phyloP scores from a whole-genome alignment of 1,140 invertebrate species.

The Gonatopus flavifemur region DNA sequence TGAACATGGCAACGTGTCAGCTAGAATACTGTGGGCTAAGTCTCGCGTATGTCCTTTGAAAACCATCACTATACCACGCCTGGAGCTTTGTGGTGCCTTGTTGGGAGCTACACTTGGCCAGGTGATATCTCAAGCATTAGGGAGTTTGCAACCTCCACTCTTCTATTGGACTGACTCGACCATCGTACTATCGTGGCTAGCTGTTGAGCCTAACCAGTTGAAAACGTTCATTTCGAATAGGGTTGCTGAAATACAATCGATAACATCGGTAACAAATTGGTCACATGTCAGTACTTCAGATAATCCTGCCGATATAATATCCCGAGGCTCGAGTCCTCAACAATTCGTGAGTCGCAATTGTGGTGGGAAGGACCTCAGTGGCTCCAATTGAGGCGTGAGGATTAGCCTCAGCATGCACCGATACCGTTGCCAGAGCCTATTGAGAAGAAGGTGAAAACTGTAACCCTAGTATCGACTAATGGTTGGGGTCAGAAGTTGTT shows the following conservation, averaged over 20 bases:
- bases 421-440: background rate
- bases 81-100: background rate
- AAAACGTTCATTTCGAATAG: slow-evolving; percentile 40
- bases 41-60: background rate
- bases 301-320: slow-evolving; percentile 46
- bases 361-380: slow-evolving; percentile 6
- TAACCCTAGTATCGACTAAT: no score
- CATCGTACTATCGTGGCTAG: slow-evolving; percentile 30
- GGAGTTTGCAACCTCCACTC: no score
- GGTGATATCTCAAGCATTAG: no score
- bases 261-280: slow-evolving; percentile 27
- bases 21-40: background rate
- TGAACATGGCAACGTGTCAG: background rate
- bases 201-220: slow-evolving; percentile 18
- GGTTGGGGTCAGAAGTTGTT: no score
- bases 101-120: background rate
- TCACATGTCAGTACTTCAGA: slow-evolving; percentile 33
- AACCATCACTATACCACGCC: background rate
- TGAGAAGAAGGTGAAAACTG: no score
- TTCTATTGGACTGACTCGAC: slow-evolving; percentile 15
- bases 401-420: background rate
- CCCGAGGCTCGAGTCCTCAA: slow-evolving; percentile 29
- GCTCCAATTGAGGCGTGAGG: background rate
- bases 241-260: slow-evolving; percentile 38
- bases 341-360: background rate